A percentile compares a stretch with the other conserved stretches of the same genome.
These are phyloP conservation scores for Melospiza georgiana DNA, from an alignment of 2,113 vertebrate genomes.

Conservation along the genomic window DNA sequence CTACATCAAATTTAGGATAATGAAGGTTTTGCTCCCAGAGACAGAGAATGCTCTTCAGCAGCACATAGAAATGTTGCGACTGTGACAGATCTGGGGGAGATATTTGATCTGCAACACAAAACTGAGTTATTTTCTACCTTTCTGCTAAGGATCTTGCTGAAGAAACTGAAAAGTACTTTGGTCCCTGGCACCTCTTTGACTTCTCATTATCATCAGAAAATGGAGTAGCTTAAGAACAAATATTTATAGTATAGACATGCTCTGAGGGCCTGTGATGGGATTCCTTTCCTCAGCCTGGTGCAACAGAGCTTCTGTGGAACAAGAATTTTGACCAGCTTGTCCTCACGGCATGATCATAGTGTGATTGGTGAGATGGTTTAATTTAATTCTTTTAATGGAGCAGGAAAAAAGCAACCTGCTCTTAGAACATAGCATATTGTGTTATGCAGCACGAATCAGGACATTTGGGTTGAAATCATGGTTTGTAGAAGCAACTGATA, in stretches of 20 bases:
- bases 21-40: accelerated
- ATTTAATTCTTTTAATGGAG: not conserved
- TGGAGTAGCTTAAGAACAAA: not conserved
- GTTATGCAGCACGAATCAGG: not conserved
- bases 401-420: not conserved
- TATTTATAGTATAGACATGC: not conserved
- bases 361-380: not conserved
- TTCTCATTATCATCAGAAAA: not conserved
- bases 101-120: not conserved
- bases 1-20: not conserved
- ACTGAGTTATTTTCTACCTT: not conserved
- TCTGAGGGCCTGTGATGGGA: not conserved
- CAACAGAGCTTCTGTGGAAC: not conserved
- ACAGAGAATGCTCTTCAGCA: not conserved
- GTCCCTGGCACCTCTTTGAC: accelerated
- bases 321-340: not conserved
- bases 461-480: not conserved
- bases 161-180: not conserved
- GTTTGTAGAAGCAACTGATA: not conserved
- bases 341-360: accelerated
- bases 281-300: not conserved
- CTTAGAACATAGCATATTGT: not conserved
- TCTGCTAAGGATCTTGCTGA: not conserved
- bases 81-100: not conserved
- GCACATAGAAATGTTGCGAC: accelerated